Evolutionary conservation across 2,888 invertebrate genomes (phyloP), one percentile per base, ranked within the genome.

Genomic region (Arctia plantaginis): DNA sequence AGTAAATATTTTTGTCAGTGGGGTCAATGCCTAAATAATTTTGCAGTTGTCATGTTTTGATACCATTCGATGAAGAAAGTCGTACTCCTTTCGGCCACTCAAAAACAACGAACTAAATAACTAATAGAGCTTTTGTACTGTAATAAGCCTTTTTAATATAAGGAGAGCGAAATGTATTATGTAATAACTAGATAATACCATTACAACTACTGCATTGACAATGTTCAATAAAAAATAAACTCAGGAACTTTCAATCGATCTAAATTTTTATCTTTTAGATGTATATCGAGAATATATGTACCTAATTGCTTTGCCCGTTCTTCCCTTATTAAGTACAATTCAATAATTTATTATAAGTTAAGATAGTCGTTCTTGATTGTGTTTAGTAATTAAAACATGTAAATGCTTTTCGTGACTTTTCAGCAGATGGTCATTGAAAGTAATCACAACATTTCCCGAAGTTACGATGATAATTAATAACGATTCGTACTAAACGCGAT

Each of bases 211-310:
- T 59, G 59, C 30, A 13, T 15, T 51, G 23, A 3, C 12, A 59
- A 30, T 27, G 27, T 27, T 15, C 20, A 47, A 47, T 47, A 30
- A 47, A 30, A 33, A 20, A 67, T 12, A 67, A 78, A 69, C 41
- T 69, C 33, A 79, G 77, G 76, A 81, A 83, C 79, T 75, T 69
- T 71, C 66, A 69, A 72, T 69, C 3, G 75, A 62, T n/a, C 62
- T 33, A 33, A 44, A 64, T 44, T 51, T 66, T 35, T 73, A 33
- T 69, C 66, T 74, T 59, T 66, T 71, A 74, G 67, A 76, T 74
- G 72, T 55, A 71, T 74, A 75, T n/a, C 73, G 73, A 81, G 76
- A 81, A 73, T 73, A 71, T 72, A 18, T 72, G 74, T 73, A 59
- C 65, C 39, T 66, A 27, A 51, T 33, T 72, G 72, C 33, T 72